phyloP scores from a whole-genome alignment of 2,113 vertebrate genomes.

The Nibea albiflora region DNA sequence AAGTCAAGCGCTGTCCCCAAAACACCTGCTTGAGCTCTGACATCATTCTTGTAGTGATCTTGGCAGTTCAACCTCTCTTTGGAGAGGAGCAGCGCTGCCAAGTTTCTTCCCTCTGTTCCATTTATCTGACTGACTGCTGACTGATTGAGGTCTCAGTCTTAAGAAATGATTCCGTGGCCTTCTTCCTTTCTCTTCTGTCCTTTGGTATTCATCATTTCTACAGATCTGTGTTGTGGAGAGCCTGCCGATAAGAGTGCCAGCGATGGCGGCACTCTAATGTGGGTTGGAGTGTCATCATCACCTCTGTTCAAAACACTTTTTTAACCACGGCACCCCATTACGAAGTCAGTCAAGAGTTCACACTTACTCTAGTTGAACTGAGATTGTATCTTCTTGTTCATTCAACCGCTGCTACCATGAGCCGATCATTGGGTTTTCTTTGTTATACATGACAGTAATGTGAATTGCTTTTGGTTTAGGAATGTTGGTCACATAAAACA shows the following conservation, averaged over 20 bases:
- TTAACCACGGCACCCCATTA: background rate
- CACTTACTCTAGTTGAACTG: background rate
- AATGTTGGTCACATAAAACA: too few species aligned
- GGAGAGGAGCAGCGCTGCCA: conserved; percentile 10
- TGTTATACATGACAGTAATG: too few species aligned
- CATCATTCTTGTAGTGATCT: conserved; percentile 5
- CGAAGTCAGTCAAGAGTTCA: background rate
- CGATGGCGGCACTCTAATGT: conserved; percentile 8
- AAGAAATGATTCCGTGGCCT: conserved; percentile 10
- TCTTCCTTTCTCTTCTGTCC: conserved; percentile 8
- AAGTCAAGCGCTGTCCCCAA: conserved; percentile 1
- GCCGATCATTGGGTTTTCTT: too few species aligned
- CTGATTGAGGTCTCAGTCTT: conserved; percentile 49
- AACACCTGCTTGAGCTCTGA: conserved; percentile 13
- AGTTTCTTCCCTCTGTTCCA: conserved; percentile 28
- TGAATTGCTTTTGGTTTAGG: too few species aligned
- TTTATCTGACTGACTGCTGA: conserved; percentile 43
- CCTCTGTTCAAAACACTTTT: background rate
- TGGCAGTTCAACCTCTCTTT: conserved; percentile 14
- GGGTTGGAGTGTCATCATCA: background rate
- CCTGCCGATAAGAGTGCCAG: background rate
- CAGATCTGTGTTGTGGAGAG: conserved; percentile 22
- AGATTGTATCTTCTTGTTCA: background rate
- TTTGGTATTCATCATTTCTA: conserved; percentile 44
- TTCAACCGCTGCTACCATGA: too few species aligned